Evolutionary conservation across 1,140 invertebrate genomes (phyloP).

Genomic region (Panagrolaimus sp.): DNA sequence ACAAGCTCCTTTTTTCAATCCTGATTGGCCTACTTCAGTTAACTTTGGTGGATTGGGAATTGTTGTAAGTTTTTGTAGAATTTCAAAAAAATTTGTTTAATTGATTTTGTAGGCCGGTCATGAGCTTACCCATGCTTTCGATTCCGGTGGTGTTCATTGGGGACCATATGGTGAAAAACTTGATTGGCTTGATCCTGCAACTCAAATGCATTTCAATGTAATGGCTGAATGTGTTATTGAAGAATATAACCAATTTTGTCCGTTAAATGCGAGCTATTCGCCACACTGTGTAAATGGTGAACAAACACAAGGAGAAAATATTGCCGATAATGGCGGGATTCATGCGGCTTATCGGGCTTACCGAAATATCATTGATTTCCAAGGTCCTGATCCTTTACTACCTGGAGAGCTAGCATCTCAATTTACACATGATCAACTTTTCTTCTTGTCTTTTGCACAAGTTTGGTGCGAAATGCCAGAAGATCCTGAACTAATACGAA

Average conservation of each 20-base stretch:
- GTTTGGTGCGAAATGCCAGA: constrained; percentile 25
- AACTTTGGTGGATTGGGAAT: too few species aligned
- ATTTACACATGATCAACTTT: constrained; percentile 42
- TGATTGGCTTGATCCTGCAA: constrained; percentile 41
- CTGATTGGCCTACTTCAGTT: too few species aligned
- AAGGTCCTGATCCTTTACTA: constrained; percentile 31
- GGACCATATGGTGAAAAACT: constrained; percentile 28
- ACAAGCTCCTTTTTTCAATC: too few species aligned
- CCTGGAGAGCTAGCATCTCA: constrained; percentile 20
- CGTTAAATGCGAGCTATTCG: neutral
- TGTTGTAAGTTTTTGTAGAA: too few species aligned
- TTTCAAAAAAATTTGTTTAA: too few species aligned
- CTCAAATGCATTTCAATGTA: constrained; percentile 20
- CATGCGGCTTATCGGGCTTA: constrained; percentile 30
- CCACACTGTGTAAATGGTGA: constrained; percentile 53
- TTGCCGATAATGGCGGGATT: constrained; percentile 61
- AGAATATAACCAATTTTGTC: constrained; percentile 25
- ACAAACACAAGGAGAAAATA: constrained; percentile 61
- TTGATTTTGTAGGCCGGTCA: constrained; percentile 59
- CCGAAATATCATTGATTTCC: constrained; percentile 19
- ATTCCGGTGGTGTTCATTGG: constrained; percentile 48
- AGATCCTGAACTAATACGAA: neutral
- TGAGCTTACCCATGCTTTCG: constrained; percentile 65
- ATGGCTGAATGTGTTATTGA: constrained; percentile 32
- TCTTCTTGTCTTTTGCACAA: constrained; percentile 34